Evolutionary conservation across 2,888 invertebrate genomes (phyloP).

Genomic region (Stegophylla sp.): DNA sequence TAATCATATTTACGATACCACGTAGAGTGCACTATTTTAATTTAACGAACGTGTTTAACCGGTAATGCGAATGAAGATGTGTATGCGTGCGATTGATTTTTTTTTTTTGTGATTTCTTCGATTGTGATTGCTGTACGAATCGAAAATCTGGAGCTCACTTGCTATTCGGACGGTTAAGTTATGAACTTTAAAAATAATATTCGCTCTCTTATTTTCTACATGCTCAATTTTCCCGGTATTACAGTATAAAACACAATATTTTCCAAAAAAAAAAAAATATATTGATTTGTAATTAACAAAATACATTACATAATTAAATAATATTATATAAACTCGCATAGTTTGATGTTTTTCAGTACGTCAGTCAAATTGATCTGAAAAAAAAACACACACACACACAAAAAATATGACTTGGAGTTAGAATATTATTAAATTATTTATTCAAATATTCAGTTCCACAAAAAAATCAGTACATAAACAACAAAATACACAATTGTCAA

Average conservation of each 20-base stretch:
- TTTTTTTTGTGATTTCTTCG: too few relatives aligned
- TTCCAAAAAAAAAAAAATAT: not conserved
- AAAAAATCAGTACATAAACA: not conserved
- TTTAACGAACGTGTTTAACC: not conserved
- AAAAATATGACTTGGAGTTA: not conserved
- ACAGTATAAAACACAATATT: not conserved
- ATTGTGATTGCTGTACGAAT: too few relatives aligned
- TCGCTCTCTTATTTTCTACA: not conserved
- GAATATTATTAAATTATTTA: constrained; percentile 11
- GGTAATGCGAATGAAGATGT: not conserved
- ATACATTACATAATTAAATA: constrained; percentile 1
- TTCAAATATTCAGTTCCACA: not conserved
- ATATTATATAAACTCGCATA: not conserved
- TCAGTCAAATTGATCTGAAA: constrained; percentile 45
- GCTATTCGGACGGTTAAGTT: not conserved
- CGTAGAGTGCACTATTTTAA: not conserved
- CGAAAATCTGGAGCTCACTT: too few relatives aligned
- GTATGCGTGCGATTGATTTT: too few relatives aligned
- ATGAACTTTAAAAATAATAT: not conserved
- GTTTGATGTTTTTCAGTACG: not conserved
- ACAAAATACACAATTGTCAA: not conserved
- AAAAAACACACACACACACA: not conserved
- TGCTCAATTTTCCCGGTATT: not conserved
- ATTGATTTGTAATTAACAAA: constrained; percentile 1
- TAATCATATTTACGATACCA: constrained; percentile 27